A percentile compares a stretch with the other conserved stretches of the same genome.
Evolutionary conservation across 2,113 vertebrate species (phyloP).

Genomic region (Cynopterus brachyotis): DNA sequence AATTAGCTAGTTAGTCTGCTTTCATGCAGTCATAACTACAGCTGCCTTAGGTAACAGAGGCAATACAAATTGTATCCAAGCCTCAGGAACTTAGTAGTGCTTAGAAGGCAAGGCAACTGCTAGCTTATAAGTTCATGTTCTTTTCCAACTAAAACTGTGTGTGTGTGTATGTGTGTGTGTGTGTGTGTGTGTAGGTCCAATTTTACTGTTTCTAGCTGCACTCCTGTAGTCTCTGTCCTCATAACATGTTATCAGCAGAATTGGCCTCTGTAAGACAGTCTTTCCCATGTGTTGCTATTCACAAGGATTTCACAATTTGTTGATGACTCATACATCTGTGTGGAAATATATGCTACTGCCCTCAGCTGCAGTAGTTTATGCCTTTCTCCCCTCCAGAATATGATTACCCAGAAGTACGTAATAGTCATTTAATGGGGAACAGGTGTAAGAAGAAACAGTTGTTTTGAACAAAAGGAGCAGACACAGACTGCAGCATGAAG

Average conservation of each 20-base stretch:
- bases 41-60: neutral
- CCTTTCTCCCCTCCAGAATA: constrained; percentile 42
- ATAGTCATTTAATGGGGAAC: constrained; percentile 70
- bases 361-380: constrained; percentile 71
- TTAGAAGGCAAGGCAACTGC: neutral
- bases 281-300: constrained; percentile 60
- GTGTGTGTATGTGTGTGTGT: neutral
- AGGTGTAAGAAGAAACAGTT: constrained; percentile 66
- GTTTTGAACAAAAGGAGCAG: constrained; percentile 58
- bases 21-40: neutral
- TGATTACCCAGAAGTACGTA: constrained; percentile 70
- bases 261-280: constrained; percentile 20
- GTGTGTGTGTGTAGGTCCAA: neutral
- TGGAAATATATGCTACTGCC: neutral
- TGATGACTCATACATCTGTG: constrained; percentile 70
- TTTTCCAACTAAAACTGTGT: neutral
- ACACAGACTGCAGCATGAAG: constrained; percentile 63
- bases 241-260: neutral
- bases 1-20: neutral
- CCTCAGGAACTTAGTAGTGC: neutral
- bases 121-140: constrained; percentile 22
- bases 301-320: constrained; percentile 39
- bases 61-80: neutral
- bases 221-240: constrained; percentile 49
- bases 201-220: constrained; percentile 24